phyloP scores from a whole-genome alignment of 2,888 invertebrate species.

The Notocelia uddmanniana region DNA sequence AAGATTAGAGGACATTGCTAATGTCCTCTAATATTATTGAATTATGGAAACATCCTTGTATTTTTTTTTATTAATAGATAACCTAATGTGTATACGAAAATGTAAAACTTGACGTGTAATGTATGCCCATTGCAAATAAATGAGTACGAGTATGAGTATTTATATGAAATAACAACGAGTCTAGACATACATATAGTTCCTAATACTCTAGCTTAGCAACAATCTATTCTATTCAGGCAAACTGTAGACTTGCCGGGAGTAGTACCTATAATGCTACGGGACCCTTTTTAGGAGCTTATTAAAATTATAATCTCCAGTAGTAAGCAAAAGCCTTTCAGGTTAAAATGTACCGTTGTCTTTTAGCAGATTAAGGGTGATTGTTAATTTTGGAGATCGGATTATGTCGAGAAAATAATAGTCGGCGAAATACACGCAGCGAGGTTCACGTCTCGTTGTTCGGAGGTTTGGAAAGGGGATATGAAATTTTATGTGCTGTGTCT shows the following conservation, averaged over 20 bases:
- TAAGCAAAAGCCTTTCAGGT: slow-evolving; percentile 14
- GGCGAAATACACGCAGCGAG: not conserved
- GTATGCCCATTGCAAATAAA: no score
- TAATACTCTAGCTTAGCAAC: not conserved
- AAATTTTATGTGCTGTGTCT: not conserved
- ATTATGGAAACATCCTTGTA: no score
- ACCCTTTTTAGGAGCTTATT: slow-evolving; percentile 16
- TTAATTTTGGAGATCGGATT: slow-evolving; percentile 30
- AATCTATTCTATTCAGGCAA: not conserved
- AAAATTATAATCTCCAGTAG: slow-evolving; percentile 26
- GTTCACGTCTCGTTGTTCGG: not conserved
- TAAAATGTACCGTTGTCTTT: slow-evolving; percentile 24
- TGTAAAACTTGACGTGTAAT: no score
- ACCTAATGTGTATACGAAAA: no score
- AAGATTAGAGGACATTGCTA: no score
- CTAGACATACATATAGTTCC: not conserved
- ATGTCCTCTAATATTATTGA: no score
- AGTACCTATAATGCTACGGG: not conserved
- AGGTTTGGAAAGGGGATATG: not conserved
- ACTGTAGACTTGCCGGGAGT: not conserved
- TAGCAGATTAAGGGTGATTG: slow-evolving; percentile 34
- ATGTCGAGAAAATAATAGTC: slow-evolving; percentile 11
- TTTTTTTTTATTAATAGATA: no score
- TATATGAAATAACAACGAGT: not conserved
- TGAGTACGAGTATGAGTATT: no score